Evolutionary conservation across 2,888 invertebrate genomes (phyloP), one percentile per base, ranked within the genome.

Genomic region (Dyspetes luteomarginatus): DNA sequence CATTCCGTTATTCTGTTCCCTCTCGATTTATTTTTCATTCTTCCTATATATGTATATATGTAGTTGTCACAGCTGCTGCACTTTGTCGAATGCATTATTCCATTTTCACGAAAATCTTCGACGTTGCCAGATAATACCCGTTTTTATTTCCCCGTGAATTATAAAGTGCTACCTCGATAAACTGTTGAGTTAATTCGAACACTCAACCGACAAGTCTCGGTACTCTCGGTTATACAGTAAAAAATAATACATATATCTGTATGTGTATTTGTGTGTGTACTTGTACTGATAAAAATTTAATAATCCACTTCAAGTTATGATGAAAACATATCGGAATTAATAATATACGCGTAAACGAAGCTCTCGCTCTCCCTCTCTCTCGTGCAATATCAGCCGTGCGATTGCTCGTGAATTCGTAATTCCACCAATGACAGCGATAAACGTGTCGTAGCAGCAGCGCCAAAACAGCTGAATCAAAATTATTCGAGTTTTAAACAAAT

Each of bases 51-150:
- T 56, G 45, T 60, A 9, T 67, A 9, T 17, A 15, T 4, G 17
- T 15, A 3, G 2, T 5, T 17, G 17, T 48, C 15, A 48, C 52
- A 26, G 50, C 48, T 58, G 58, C 9, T 69, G 22, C 69, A 56
- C 26, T 69, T 36, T 26, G 28, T 56, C 56, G 41, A 12, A 15
- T 48, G 36, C 9, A 60, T 72, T 72, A 60, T 50, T 60, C 71
- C 58, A 48, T 1, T 30, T n/a, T n/a, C n/a, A n/a, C n/a, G n/a
- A n/a, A n/a, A n/a, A n/a, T n/a, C 41, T 22, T 4, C 19, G n/a
- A 36, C 36, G 17, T 15, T 9, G 15, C n/a, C 24, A 9, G 7
- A 55, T 28, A 55, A 55, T 26, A 55, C 55, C 15, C n/a, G 55
- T 15, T 55, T 55, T 55, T 28, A 55, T 55, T 52, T 52, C 24